A percentile compares a stretch with the other conserved stretches of the same genome.
These are phyloP conservation scores for Automeris io DNA, from an alignment of 2,888 invertebrate species.

Conservation along the genomic window DNA sequence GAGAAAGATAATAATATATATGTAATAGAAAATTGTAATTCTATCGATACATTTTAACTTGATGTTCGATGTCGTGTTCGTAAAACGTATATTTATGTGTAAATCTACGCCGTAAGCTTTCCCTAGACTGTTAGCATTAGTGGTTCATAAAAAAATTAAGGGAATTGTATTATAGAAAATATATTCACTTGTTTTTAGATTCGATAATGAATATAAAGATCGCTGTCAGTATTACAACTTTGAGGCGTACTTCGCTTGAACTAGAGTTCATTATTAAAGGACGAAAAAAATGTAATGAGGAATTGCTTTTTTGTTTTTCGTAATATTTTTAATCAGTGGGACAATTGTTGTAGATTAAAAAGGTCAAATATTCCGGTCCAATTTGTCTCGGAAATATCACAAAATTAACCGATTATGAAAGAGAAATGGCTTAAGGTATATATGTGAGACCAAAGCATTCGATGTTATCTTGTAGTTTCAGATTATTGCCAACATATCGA, in stretches of 20 bases:
- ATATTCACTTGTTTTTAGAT: not conserved
- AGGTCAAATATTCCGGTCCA: no score
- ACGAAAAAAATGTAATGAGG: not conserved
- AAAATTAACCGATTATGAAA: no score
- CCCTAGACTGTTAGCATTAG: constrained; percentile 51
- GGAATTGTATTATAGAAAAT: not conserved
- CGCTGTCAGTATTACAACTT: not conserved
- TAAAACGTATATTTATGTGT: constrained; percentile 20
- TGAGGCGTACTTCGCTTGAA: not conserved
- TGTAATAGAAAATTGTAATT: no score
- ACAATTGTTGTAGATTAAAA: no score
- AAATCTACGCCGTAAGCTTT: constrained; percentile 35
- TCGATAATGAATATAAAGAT: not conserved
- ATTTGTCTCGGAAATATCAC: no score
- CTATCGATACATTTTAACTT: no score
- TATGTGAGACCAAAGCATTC: no score
- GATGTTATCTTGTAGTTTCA: no score
- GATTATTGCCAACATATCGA: no score
- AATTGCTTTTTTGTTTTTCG: not conserved
- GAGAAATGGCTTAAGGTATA: no score
- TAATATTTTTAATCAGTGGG: not conserved
- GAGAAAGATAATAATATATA: no score
- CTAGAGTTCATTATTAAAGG: not conserved
- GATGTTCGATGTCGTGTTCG: constrained; percentile 45
- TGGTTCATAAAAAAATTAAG: constrained; percentile 9